These are phyloP conservation scores for Heteractis magnifica DNA, from an alignment of 92 coral and sea anemone species.

Conservation along the genomic window DNA sequence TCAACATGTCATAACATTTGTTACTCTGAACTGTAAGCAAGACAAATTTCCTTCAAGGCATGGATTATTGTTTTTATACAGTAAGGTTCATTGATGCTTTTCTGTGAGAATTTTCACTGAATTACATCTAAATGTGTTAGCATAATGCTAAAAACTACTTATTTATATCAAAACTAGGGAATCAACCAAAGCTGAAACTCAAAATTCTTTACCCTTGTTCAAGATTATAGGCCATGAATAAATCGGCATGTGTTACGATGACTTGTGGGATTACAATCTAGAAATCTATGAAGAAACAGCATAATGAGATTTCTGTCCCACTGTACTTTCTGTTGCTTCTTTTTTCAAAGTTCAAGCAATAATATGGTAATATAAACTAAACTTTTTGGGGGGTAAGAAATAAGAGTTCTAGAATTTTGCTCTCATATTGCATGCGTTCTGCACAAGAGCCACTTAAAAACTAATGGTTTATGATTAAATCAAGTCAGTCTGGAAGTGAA, in stretches of 20 bases:
- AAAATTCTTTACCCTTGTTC: neutral
- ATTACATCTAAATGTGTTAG: neutral
- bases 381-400: neutral
- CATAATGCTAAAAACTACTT: neutral
- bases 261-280: neutral
- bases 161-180: neutral
- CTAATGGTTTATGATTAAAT: constrained; percentile 3
- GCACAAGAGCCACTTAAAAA: neutral
- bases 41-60: neutral
- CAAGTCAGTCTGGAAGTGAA: neutral
- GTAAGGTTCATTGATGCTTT: neutral
- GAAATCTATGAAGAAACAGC: neutral
- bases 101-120: neutral
- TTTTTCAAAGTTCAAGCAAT: neutral
- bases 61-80: neutral
- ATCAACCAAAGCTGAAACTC: neutral
- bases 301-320: neutral
- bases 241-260: neutral
- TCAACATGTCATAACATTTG: neutral
- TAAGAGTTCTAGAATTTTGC: neutral
- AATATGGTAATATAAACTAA: neutral
- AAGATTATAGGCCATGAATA: neutral
- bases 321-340: neutral
- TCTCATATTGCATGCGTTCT: constrained; percentile 1
- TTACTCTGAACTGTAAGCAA: neutral